These are phyloP conservation scores for Plusia festucae DNA, from an alignment of 2,888 invertebrate genomes.

Conservation along the genomic window DNA sequence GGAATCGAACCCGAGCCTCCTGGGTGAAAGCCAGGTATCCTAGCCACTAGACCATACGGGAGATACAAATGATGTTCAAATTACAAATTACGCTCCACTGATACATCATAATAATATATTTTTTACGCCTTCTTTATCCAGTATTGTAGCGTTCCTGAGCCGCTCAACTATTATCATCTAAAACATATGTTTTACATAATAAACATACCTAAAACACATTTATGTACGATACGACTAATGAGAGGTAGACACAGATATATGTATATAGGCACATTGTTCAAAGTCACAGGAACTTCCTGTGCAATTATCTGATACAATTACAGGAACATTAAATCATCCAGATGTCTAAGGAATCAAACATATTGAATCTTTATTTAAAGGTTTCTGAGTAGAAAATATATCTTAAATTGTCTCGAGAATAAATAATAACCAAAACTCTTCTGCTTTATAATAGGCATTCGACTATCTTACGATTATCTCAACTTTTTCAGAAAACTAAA, in stretches of 20 bases:
- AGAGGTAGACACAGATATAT: neutral
- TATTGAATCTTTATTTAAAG: conserved; percentile 18
- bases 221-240: neutral
- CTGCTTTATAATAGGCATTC: conserved; percentile 13
- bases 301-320: conserved; percentile 38
- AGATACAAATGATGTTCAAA: conserved; percentile 35
- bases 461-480: neutral
- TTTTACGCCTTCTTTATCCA: neutral
- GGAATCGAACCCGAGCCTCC: conserved; percentile 93
- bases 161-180: neutral
- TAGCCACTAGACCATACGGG: conserved; percentile 92
- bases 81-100: neutral
- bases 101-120: neutral
- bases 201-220: neutral
- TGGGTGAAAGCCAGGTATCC: conserved; percentile 93
- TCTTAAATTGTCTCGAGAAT: too few relatives aligned
- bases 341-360: conserved; percentile 36
- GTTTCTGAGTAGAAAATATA: too few relatives aligned
- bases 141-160: neutral
- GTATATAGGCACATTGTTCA: conserved; percentile 39
- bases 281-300: conserved; percentile 30
- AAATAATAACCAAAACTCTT: too few relatives aligned
- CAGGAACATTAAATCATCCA: conserved; percentile 45
- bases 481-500: neutral
- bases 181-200: neutral